Evolutionary conservation across 2,888 invertebrate genomes (phyloP).

Genomic region (Halictus quadricinctus): DNA sequence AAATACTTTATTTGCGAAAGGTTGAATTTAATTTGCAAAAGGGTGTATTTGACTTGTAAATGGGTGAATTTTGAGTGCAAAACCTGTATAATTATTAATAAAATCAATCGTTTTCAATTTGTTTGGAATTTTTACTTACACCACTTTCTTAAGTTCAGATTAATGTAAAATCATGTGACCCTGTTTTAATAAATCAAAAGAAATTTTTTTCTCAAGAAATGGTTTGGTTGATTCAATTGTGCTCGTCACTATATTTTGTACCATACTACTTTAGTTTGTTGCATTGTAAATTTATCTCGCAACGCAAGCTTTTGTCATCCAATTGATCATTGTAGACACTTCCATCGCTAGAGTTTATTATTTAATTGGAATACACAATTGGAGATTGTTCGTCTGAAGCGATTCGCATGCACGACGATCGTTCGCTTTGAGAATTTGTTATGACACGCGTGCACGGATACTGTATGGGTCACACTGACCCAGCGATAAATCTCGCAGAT

Average conservation of each 20-base stretch:
- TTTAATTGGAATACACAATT: slow-evolving; percentile 6
- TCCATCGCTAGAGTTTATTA: not conserved
- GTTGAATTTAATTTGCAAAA: too few relatives aligned
- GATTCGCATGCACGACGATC: not conserved
- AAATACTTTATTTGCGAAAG: too few relatives aligned
- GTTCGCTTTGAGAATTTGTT: slow-evolving; percentile 31
- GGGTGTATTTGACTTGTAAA: not conserved
- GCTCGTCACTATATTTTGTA: not conserved
- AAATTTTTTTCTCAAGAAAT: not conserved
- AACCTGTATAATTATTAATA: not conserved
- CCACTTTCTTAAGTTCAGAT: too few relatives aligned
- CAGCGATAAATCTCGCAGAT: slow-evolving; percentile 71
- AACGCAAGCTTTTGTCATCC: not conserved
- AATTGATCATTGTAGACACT: not conserved
- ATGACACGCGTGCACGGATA: slow-evolving; percentile 33
- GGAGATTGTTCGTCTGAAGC: not conserved
- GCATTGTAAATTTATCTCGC: not conserved
- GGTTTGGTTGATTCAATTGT: not conserved
- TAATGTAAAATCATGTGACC: too few relatives aligned
- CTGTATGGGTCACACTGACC: slow-evolving; percentile 69
- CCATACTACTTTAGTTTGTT: not conserved
- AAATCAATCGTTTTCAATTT: too few relatives aligned
- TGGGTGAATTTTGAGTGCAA: not conserved
- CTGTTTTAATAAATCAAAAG: not conserved
- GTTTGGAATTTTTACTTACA: too few relatives aligned